Percentiles rank a stretch among this genome's conserved stretches.
These are phyloP conservation scores for Galeopterus variegatus DNA, from an alignment of 2,113 vertebrate genomes.

Conservation along the genomic window DNA sequence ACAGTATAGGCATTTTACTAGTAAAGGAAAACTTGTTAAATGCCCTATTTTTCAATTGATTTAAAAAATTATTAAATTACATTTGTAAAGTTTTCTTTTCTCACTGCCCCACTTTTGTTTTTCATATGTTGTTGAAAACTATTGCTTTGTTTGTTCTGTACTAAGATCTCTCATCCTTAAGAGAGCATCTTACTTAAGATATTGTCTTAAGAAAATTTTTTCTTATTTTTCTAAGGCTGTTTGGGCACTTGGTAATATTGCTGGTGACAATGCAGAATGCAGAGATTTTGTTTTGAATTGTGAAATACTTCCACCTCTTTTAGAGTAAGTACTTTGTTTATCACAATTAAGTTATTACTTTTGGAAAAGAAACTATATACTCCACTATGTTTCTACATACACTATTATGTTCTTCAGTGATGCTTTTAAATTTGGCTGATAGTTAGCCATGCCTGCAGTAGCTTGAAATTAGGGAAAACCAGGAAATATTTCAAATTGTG, in stretches of 20 bases:
- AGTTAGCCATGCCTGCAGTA: conserved; percentile 15
- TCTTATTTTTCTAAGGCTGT: conserved; percentile 91
- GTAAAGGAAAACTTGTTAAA: conserved; percentile 10
- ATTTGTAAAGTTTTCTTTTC: conserved; percentile 26
- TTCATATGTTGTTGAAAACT: not conserved
- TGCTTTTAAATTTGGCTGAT: conserved; percentile 40
- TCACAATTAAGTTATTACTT: not conserved
- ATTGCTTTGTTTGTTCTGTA: not conserved
- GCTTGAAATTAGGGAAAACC: conserved; percentile 16
- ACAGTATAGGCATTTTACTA: not conserved
- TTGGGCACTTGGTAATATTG: conserved; percentile 97
- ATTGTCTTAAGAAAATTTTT: conserved; percentile 28
- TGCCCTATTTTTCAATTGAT: not conserved
- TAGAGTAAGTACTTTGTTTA: conserved; percentile 92
- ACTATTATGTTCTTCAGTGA: conserved; percentile 43
- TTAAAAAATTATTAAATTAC: conserved; percentile 51
- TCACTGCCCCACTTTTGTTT: not conserved
- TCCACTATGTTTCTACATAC: conserved; percentile 1
- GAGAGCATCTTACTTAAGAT: conserved; percentile 33
- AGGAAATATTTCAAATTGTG: not conserved
- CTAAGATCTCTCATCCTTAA: conserved; percentile 46
- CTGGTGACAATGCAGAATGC: conserved; percentile 97
- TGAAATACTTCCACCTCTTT: conserved; percentile 94
- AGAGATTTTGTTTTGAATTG: conserved; percentile 96
- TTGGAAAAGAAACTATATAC: conserved; percentile 9